Evolutionary conservation across 2,888 invertebrate species (phyloP), one percentile per base, ranked within the genome.

Genomic region (Boloria euphrosyne): DNA sequence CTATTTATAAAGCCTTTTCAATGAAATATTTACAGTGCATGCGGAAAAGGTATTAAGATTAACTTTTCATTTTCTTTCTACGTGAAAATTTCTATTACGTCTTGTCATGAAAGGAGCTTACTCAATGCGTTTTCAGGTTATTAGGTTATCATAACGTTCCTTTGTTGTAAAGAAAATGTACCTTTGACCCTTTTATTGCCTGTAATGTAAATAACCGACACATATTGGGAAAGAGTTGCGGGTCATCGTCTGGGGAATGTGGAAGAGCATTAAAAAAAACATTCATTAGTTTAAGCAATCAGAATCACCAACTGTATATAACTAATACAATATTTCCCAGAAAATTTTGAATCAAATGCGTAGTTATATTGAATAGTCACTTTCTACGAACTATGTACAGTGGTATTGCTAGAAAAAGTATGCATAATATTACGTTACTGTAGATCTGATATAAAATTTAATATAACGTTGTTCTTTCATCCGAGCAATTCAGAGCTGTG

Each of bases 51-150:
- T 89, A 88, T 90, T 90, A 89, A 87, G 85, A 87, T 83, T 89
- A 86, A 87, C 86, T 89, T 89, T 85, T 83, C 85, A 89, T 89
- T 86, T 89, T 85, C 86, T 90, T 90, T 87, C 78, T 78, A 83
- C 79, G 80, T 82, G 80, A 82, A 85, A 85, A 90, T 70, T 70
- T 75, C 67, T 74, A 75, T 87, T 86, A 86, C 86, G 84, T 84
- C 84, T 90, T 89, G 89, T 89, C 90, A 90, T 89, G 90, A 89
- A 89, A 90, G 76, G 76, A 78, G 81, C 78, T 80, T 77, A 78
- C 76, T 81, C 74, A 75, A 77, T 80, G 81, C 78, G 81, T 82
- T 86, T 87, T 81, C 79, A 83, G 88, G 87, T 86, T 85, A 88
- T 87, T 85, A 82, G 87, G 87, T 87, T 89, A 87, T 85, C 81